These are phyloP conservation scores for Chironomus tepperi DNA, from an alignment of 1,140 invertebrate genomes.

Conservation along the genomic window DNA sequence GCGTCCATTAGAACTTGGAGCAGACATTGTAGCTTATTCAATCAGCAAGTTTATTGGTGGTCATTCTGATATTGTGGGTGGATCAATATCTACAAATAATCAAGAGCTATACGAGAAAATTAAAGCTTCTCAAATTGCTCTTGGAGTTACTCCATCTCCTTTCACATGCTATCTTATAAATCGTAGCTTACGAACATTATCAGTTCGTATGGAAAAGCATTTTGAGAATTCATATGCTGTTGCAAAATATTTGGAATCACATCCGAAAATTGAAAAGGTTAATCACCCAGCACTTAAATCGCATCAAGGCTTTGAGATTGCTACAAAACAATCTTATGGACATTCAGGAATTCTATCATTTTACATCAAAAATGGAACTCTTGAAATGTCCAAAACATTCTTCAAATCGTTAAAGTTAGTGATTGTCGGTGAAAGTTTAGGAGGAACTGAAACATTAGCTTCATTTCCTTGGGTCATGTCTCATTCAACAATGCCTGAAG, in stretches of 20 bases:
- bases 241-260: conserved; percentile 62
- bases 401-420: conserved; percentile 54
- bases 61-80: conserved; percentile 79
- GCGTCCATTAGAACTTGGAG: conserved; percentile 67
- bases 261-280: conserved; percentile 59
- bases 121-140: conserved; percentile 59
- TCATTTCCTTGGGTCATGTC: conserved; percentile 47
- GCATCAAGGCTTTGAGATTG: conserved; percentile 79
- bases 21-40: conserved; percentile 71
- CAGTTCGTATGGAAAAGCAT: conserved; percentile 67
- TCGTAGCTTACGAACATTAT: conserved; percentile 67
- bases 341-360: conserved; percentile 85
- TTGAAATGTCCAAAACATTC: conserved; percentile 33
- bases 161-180: conserved; percentile 73
- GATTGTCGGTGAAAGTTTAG: conserved; percentile 66
- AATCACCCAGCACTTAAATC: conserved; percentile 69
- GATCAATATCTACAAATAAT: conserved; percentile 52
- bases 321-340: conserved; percentile 69
- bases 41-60: conserved; percentile 84
- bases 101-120: conserved; percentile 51
- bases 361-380: conserved; percentile 63
- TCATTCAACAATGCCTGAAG: conserved; percentile 31
- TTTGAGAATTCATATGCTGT: conserved; percentile 65
- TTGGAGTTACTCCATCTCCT: conserved; percentile 68
- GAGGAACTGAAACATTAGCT: conserved; percentile 65